These are phyloP conservation scores for Alviniconcha strummeri DNA, from an alignment of 2,888 invertebrate species.

Conservation along the genomic window DNA sequence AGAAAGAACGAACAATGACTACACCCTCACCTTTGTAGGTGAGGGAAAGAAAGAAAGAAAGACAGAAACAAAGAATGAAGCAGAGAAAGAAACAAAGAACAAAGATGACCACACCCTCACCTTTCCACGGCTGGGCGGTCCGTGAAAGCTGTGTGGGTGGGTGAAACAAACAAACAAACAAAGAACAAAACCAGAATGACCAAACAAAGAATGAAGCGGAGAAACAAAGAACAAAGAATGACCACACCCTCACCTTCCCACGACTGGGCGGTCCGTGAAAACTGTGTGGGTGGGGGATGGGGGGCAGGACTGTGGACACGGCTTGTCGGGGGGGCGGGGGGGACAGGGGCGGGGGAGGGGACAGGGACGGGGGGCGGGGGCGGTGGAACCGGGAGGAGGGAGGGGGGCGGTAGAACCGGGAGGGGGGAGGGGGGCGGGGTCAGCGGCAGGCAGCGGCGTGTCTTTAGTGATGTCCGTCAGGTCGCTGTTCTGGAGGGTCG, in stretches of 20 bases:
- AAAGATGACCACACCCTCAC: too few relatives aligned
- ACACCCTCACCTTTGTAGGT: too few relatives aligned
- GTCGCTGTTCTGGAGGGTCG: background rate
- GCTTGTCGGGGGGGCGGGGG: background rate
- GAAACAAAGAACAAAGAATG: background rate
- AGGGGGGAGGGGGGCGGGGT: background rate
- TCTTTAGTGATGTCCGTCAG: background rate
- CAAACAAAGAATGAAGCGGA: background rate
- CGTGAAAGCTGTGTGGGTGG: too few relatives aligned
- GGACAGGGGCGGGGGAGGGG: background rate
- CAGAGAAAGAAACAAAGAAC: background rate
- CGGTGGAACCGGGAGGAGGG: background rate
- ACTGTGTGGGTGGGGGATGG: constrained; percentile 13
- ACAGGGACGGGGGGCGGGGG: background rate
- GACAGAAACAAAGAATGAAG: background rate
- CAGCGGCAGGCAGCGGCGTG: background rate
- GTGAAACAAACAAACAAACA: too few relatives aligned
- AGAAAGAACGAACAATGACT: background rate
- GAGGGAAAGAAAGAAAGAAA: too few relatives aligned
- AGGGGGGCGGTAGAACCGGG: background rate
- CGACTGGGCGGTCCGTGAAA: background rate
- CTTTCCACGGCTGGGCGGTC: too few relatives aligned
- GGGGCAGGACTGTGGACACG: background rate
- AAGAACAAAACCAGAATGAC: background rate
- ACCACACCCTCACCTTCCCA: background rate